Conservation (phyloP, 2,888 invertebrate genomes). For the Tipula helvola region DNA sequence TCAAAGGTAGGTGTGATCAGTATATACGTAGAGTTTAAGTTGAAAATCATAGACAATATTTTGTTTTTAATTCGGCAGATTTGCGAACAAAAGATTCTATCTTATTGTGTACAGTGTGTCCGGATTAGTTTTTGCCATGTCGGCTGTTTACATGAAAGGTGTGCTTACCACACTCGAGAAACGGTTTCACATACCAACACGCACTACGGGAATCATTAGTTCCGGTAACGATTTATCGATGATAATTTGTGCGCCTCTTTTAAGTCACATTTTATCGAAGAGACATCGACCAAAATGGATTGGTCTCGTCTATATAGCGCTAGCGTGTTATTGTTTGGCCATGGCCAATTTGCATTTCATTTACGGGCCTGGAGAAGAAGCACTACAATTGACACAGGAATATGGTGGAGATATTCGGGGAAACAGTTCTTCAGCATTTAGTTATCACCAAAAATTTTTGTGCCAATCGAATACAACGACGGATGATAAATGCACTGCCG, state of each 20-base stretch:
- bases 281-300: constrained; percentile 51
- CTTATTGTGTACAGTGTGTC: constrained; percentile 44
- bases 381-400: constrained; percentile 41
- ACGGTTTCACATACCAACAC: constrained; percentile 48
- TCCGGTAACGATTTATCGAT: constrained; percentile 53
- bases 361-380: constrained; percentile 46
- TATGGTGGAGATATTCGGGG: constrained; percentile 20
- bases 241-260: constrained; percentile 42
- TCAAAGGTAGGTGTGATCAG: background rate
- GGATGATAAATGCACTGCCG: background rate
- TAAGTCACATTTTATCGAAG: background rate
- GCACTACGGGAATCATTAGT: constrained; percentile 47
- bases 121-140: constrained; percentile 47
- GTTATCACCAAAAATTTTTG: background rate
- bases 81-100: constrained; percentile 47
- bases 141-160: constrained; percentile 41
- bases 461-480: background rate
- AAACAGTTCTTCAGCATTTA: background rate
- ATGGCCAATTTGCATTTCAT: constrained; percentile 44
- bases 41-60: background rate
- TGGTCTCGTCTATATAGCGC: constrained; percentile 20
- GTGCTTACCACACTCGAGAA: constrained; percentile 40
- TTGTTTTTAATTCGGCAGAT: constrained; percentile 18
- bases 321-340: background rate
- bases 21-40: background rate